Base-by-base conservation (phyloP, 2,888 invertebrate genomes). In the Lucinisca nassula region DNA sequence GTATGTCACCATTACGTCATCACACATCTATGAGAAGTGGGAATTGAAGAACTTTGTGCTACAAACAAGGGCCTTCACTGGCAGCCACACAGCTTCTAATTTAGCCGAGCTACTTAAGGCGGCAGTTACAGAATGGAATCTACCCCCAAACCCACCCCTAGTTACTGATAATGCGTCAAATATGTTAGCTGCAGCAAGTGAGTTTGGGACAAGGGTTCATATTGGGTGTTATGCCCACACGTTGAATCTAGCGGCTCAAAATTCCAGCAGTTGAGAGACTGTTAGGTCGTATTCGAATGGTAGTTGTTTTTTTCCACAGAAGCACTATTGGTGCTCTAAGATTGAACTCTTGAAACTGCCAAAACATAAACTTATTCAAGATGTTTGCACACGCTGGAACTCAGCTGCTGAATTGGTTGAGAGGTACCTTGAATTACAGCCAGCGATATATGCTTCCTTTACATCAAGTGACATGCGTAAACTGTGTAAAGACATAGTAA, bases 141-240 rank as follows among this genome's bases (percentile, higher is more conserved):
- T 80, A 8, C 38, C 45, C 4, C 21, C 8, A 49, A 70, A 27
- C 27, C 17, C 30, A 0, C 49, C 35, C 6, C 8, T 76, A 17
- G 76, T 76, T 21, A 82, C 82, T 4, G 67, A 76, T n/a, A 81
- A 51, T 81, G 81, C 67, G 8, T 0, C 37, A 1, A 77, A 58
- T 55, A 82, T 76, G 40, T 1, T 14, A 10, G 45, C 32, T 0
- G 76, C 76, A 37, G 67, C 45, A 14, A 40, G 14, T 0, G 30
- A 55, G 14, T 75, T 38, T 0, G 73, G 67, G 12, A 37, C 37
- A 14, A 35, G 8, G 10, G n/a, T 37, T 6, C 61, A 82, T 30
- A 58, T 82, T 38, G 61, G 61, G 10, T 77, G 82, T 24, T 82
- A 73, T 76, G 76, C 82, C n/a, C 82, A 82, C 27, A 82, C 82